phyloP scores from a whole-genome alignment of 1,140 invertebrate genomes.

The Cydia splendana region DNA sequence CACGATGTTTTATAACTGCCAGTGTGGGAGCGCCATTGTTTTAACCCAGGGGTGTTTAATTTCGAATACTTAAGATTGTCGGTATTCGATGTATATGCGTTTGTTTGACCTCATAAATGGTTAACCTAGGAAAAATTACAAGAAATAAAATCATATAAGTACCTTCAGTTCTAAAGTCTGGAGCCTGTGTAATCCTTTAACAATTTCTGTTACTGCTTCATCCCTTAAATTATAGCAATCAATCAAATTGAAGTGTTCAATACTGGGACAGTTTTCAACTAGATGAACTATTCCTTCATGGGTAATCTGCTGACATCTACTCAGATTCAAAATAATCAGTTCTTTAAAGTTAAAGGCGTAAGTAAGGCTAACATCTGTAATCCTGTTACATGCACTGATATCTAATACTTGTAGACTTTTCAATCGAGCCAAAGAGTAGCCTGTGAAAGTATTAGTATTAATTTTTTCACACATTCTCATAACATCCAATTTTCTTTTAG shows the following conservation, averaged over 20 bases:
- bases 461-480: slow-evolving; percentile 82
- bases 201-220: slow-evolving; percentile 81
- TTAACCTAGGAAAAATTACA: background rate
- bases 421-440: slow-evolving; percentile 81
- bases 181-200: slow-evolving; percentile 81
- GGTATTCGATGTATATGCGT: too few species aligned
- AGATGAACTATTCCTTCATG: slow-evolving; percentile 82
- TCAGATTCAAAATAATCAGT: slow-evolving; percentile 82
- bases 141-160: slow-evolving; percentile 44
- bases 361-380: slow-evolving; percentile 86
- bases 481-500: slow-evolving; percentile 82
- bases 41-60: too few species aligned
- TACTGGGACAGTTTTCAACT: slow-evolving; percentile 83
- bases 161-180: slow-evolving; percentile 83
- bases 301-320: slow-evolving; percentile 85
- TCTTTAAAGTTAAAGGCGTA: slow-evolving; percentile 84
- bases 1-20: too few species aligned
- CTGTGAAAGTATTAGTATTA: slow-evolving; percentile 70
- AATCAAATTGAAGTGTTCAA: slow-evolving; percentile 84
- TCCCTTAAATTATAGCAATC: slow-evolving; percentile 85
- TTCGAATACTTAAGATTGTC: too few species aligned
- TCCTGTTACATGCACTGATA: slow-evolving; percentile 83
- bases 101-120: too few species aligned
- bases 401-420: slow-evolving; percentile 82
- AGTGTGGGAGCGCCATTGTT: too few species aligned